Evolutionary conservation across 2,888 invertebrate species (phyloP).

Genomic region (Trachelus tabidus): DNA sequence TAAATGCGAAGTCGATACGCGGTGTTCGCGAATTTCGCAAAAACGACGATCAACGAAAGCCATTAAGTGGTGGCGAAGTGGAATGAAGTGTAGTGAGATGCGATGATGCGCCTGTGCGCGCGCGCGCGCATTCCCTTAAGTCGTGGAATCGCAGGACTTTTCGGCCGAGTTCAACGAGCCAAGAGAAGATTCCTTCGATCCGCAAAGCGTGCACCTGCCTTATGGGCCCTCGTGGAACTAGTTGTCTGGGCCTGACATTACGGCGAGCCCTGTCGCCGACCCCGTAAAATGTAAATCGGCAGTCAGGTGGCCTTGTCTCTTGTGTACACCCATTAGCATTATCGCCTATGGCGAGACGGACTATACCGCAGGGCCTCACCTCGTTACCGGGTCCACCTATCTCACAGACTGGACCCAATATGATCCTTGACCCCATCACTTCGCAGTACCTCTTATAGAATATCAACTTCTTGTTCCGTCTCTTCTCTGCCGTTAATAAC

Average conservation of each 20-base stretch:
- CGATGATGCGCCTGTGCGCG: neutral
- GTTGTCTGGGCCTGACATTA: conserved; percentile 18
- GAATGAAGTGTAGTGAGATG: neutral
- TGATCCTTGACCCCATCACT: neutral
- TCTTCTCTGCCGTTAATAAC: neutral
- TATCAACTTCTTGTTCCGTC: neutral
- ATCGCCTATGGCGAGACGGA: conserved; percentile 1
- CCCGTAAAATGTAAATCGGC: conserved; percentile 16
- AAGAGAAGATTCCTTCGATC: conserved; percentile 13
- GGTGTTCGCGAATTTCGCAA: neutral
- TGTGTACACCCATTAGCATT: conserved; percentile 4
- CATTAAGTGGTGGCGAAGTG: neutral
- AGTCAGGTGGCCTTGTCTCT: conserved; percentile 11
- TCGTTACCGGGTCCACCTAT: neutral
- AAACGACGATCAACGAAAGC: neutral
- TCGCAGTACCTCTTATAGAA: neutral
- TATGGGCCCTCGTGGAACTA: conserved; percentile 18
- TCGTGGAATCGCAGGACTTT: neutral
- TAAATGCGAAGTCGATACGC: neutral
- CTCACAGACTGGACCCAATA: neutral
- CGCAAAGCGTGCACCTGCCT: conserved; percentile 24
- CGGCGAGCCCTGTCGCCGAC: conserved; percentile 11
- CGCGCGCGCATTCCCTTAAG: neutral
- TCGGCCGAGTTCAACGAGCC: conserved; percentile 12
- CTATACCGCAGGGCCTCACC: conserved; percentile 9